Evolutionary conservation across 2,888 invertebrate genomes (phyloP).

Genomic region (Drosophila parthenogenetica): DNA sequence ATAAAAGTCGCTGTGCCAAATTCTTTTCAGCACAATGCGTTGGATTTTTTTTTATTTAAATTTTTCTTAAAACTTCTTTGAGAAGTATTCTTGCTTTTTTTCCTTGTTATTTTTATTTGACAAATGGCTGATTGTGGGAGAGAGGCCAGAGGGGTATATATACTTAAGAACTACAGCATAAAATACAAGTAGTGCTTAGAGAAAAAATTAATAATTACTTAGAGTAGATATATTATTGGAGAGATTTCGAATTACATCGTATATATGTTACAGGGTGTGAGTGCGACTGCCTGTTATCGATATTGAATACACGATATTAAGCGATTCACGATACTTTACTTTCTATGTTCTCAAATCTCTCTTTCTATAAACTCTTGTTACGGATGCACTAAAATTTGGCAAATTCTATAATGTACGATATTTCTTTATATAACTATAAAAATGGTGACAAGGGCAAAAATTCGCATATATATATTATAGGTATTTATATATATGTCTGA

Average conservation of each 20-base stretch:
- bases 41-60: constrained; percentile 51
- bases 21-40: constrained; percentile 57
- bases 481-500: constrained; percentile 8
- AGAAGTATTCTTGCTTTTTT: constrained; percentile 49
- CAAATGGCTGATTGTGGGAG: constrained; percentile 23
- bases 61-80: constrained; percentile 63
- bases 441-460: constrained; percentile 35
- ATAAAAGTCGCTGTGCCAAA: constrained; percentile 73
- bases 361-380: constrained; percentile 22
- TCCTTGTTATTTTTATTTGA: constrained; percentile 17
- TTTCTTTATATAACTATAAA: constrained; percentile 35
- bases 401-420: constrained; percentile 65
- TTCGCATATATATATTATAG: constrained; percentile 12
- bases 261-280: constrained; percentile 66
- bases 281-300: constrained; percentile 40
- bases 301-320: constrained; percentile 52
- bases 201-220: constrained; percentile 53
- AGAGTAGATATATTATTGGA: constrained; percentile 32
- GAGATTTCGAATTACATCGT: constrained; percentile 42
- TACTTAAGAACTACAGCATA: constrained; percentile 43
- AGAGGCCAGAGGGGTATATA: constrained; percentile 28
- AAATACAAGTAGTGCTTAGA: constrained; percentile 68
- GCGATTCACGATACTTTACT: constrained; percentile 33
- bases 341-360: constrained; percentile 12
- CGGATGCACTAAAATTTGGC: constrained; percentile 74